Base-by-base conservation (phyloP, 2,888 invertebrate genomes). In the Ophion costatus region DNA sequence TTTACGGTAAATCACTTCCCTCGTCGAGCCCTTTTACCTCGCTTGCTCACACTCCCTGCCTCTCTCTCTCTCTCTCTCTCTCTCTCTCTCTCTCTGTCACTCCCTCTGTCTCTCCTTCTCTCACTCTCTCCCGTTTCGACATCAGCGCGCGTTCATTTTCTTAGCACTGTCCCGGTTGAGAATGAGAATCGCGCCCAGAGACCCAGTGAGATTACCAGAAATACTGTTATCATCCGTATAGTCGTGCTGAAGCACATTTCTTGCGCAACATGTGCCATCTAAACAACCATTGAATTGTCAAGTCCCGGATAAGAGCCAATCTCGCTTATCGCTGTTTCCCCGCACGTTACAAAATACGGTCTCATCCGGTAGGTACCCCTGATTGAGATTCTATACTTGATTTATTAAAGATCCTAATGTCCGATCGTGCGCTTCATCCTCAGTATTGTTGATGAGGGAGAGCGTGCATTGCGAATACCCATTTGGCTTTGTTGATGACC, bases 1-100 rank as follows among this genome's bases (percentile, higher is more conserved):
- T 91, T 92, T 91, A 90, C 90, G 90, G 91, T 90, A 90, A 91
- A 91, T 91, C 90, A 90, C 90, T 89, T 88, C 83, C 87, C 88
- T 85, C 82, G 80, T 66, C 69, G 77, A 77, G 78, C 67, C 79
- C 64, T 79, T 79, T 61, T 67, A 86, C 3, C 24, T n/a, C 33
- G 71, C 75, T 71, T 33, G 71, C 70, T 73, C 76, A 70, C 38
- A 61, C 76, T 45, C 14, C 10, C 45, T 14, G 11, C 1, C 45
- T 45, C 45, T 45, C 14, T 14, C 45, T 83, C 61, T 66, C 22
- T 14, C 10, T 10, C 61, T 63, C 66, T 24, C 45, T 17, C 22
- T 45, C 6, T 22, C n/a, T 69, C 45, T 22, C 10, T 45, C 45
- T 45, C 11, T 45, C 69, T 74, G 29, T 75, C 69, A 71, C 75